Percentiles rank a stretch among this genome's conserved stretches.
Evolutionary conservation across 2,113 vertebrate genomes (phyloP).

Genomic region (Addax nasomaculatus): DNA sequence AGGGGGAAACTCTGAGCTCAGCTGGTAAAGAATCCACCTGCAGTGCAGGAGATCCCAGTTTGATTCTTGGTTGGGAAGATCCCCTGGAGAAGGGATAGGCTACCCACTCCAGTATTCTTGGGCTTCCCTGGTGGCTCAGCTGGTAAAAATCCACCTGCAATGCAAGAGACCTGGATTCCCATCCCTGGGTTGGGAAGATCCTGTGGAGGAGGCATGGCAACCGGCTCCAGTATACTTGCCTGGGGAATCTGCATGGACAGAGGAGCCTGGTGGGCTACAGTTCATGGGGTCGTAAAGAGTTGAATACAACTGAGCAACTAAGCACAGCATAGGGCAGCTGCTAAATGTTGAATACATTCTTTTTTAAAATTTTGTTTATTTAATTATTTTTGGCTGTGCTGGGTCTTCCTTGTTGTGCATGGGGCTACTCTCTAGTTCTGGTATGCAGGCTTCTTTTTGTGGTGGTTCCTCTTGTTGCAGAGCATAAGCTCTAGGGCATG

Average conservation of each 20-base stretch:
- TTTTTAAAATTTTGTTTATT: neutral
- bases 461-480: neutral
- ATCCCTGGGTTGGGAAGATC: neutral
- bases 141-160: neutral
- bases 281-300: neutral
- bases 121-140: neutral
- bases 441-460: neutral
- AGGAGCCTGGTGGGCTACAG: neutral
- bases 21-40: neutral
- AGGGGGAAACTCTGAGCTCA: neutral
- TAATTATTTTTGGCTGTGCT: neutral
- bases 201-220: neutral
- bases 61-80: neutral
- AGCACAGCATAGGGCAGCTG: neutral
- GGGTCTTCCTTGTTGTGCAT: neutral
- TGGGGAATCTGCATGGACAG: neutral
- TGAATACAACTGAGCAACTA: neutral
- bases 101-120: neutral
- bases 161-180: accelerated
- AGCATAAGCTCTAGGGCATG: neutral
- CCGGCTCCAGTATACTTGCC: neutral
- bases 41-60: neutral
- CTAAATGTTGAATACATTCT: neutral
- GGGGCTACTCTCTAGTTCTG: neutral
- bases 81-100: neutral